Evolutionary conservation across 2,113 vertebrate species (phyloP).

Genomic region (Salvator merianae): DNA sequence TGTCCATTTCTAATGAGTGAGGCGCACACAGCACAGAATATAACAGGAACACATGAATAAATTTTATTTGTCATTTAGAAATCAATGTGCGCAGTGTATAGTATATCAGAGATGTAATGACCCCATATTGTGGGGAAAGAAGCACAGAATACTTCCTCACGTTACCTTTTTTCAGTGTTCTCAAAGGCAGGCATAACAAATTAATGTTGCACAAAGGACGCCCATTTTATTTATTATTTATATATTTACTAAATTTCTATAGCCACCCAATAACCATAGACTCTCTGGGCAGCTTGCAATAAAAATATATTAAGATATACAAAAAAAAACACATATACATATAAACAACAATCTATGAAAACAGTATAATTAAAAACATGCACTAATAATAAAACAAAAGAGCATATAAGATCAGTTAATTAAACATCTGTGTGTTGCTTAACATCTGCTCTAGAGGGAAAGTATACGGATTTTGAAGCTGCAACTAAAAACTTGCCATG

Average conservation of each 20-base stretch:
- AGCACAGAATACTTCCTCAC: background rate
- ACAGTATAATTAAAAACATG: too few relatives aligned
- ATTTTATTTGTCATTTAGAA: background rate
- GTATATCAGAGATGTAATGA: background rate
- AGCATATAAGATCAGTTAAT: background rate
- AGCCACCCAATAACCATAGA: too few relatives aligned
- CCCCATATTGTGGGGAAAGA: background rate
- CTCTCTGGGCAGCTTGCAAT: too few relatives aligned
- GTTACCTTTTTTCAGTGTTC: background rate
- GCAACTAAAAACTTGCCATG: background rate
- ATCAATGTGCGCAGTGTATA: background rate
- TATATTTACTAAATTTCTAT: too few relatives aligned
- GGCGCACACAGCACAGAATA: background rate
- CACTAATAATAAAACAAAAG: too few relatives aligned
- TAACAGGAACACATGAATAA: background rate
- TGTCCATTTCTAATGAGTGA: background rate
- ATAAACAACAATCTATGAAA: too few relatives aligned
- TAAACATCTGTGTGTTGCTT: background rate
- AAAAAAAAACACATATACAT: too few relatives aligned
- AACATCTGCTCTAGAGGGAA: background rate
- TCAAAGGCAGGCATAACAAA: background rate
- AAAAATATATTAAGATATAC: too few relatives aligned
- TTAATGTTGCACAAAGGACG: background rate
- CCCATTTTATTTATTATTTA: background rate
- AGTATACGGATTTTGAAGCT: background rate